Conservation (phyloP, 2,888 invertebrate species). For the Pseudococcus jackbeardsleyi region DNA sequence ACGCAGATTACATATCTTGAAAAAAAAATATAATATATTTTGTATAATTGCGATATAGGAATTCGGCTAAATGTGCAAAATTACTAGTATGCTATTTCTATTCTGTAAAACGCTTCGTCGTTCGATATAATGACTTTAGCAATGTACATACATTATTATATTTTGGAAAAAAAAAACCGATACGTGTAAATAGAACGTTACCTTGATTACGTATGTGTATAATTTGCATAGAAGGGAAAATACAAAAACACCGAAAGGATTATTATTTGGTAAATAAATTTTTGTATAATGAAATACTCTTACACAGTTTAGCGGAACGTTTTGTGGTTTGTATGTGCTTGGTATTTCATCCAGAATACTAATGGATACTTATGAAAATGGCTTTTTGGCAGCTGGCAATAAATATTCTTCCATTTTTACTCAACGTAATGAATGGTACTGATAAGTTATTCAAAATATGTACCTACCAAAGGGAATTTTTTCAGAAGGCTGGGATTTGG, state of each 20-base stretch:
- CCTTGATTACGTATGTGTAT: not conserved
- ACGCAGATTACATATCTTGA: constrained; percentile 7
- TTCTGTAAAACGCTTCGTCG: constrained; percentile 11
- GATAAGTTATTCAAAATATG: too few relatives aligned
- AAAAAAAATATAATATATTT: not conserved
- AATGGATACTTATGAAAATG: too few relatives aligned
- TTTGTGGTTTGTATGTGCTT: not conserved
- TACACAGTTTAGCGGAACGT: not conserved
- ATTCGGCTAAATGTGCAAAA: constrained; percentile 25
- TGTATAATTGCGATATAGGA: not conserved
- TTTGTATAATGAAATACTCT: not conserved
- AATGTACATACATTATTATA: not conserved
- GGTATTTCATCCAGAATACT: too few relatives aligned
- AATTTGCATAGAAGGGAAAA: not conserved
- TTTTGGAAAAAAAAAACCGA: not conserved
- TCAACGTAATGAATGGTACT: too few relatives aligned
- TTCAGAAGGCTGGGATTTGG: too few relatives aligned
- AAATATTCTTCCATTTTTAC: too few relatives aligned
- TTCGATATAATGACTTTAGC: constrained; percentile 21
- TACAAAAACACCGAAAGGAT: not conserved
- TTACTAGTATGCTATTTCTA: not conserved
- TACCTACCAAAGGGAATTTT: too few relatives aligned
- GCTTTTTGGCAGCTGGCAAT: too few relatives aligned
- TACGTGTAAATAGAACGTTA: constrained; percentile 8
- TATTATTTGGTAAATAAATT: not conserved